Conservation (phyloP, 2,888 invertebrate species). For the Lasioglossum zephyrum region DNA sequence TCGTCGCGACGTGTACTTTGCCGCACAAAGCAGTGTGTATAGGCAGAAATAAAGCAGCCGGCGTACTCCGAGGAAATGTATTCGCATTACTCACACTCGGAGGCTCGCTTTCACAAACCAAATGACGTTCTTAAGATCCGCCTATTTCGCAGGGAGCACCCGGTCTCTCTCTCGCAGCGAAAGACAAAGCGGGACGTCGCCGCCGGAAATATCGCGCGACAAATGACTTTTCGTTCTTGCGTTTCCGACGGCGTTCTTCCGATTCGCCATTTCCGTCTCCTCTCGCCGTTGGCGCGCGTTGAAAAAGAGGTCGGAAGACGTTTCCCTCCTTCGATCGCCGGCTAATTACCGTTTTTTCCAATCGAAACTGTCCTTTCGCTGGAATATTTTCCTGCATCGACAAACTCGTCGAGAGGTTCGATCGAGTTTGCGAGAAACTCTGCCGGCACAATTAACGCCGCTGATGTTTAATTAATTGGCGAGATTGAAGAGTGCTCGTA, state of each 20-base stretch:
- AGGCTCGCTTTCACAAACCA: conserved; percentile 55
- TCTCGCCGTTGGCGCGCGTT: not conserved
- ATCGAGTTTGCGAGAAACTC: not conserved
- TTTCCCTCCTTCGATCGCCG: not conserved
- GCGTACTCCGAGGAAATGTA: conserved; percentile 41
- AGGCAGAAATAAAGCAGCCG: conserved; percentile 57
- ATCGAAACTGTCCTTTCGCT: not conserved
- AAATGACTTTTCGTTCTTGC: conserved; percentile 17
- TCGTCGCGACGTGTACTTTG: conserved; percentile 22
- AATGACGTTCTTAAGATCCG: conserved; percentile 52
- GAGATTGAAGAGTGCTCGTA: not conserved
- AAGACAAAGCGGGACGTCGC: conserved; percentile 1
- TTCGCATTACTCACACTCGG: conserved; percentile 61
- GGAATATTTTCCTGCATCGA: not conserved
- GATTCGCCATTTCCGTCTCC: not conserved
- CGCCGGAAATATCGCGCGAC: conserved; percentile 19
- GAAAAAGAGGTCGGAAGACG: not conserved
- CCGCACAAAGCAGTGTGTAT: conserved; percentile 55
- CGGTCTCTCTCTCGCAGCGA: not conserved
- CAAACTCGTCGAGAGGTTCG: not conserved
- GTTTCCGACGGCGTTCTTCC: not conserved
- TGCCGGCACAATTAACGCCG: not conserved
- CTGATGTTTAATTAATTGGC: not conserved
- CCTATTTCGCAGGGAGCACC: not conserved
- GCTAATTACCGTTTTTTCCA: not conserved